Evolutionary conservation across 1,140 invertebrate genomes (phyloP).

Genomic region (Drosophila punjabiensis): DNA sequence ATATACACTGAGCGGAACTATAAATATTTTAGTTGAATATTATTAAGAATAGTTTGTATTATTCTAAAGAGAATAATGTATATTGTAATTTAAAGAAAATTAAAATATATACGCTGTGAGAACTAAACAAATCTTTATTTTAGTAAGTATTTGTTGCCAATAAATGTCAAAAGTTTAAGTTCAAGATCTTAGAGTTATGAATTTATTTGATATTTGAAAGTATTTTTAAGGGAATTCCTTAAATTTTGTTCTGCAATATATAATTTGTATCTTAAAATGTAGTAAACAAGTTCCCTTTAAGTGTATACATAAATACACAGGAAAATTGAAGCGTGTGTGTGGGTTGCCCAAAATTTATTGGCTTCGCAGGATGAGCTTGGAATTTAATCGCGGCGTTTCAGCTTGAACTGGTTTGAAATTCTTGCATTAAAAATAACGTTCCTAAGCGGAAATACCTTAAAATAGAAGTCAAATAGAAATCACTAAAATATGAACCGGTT

Average conservation of each 20-base stretch:
- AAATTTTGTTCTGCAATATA: too few relatives aligned
- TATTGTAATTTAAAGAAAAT: background rate
- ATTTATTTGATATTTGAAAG: background rate
- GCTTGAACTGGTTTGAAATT: conserved; percentile 24
- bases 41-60: too few relatives aligned
- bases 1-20: background rate
- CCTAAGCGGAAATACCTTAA: conserved; percentile 6
- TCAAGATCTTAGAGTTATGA: background rate
- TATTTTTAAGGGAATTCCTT: background rate
- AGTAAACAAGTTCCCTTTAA: background rate
- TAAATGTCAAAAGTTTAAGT: background rate
- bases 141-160: background rate
- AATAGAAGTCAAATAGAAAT: conserved; percentile 9
- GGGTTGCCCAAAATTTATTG: conserved; percentile 23
- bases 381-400: conserved; percentile 37
- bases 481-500: conserved; percentile 17
- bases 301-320: conserved; percentile 16
- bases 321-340: conserved; percentile 7
- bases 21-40: background rate
- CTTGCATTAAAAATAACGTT: conserved; percentile 7
- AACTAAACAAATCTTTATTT: background rate
- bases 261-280: too few relatives aligned
- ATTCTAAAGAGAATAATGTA: background rate
- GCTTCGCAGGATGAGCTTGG: conserved; percentile 14
- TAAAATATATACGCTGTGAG: background rate